Conservation (phyloP, 2,797 vertebrate species). For the Chelon auratus region DNA sequence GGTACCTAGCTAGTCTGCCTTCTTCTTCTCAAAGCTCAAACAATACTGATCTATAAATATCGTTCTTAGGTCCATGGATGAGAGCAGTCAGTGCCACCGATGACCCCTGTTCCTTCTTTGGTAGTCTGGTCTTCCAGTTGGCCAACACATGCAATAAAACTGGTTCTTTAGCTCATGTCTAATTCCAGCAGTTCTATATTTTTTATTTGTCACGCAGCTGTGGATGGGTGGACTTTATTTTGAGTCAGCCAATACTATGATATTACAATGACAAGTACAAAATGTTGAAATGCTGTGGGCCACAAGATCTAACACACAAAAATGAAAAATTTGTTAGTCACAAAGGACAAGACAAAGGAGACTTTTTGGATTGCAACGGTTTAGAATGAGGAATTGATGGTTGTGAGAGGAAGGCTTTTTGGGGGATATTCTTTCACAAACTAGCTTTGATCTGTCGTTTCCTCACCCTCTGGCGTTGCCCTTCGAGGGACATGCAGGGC, state of each 20-base stretch:
- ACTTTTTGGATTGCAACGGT: not conserved
- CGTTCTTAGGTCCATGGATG: constrained; percentile 41
- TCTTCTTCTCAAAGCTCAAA: constrained; percentile 18
- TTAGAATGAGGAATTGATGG: not conserved
- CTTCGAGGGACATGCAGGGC: constrained; percentile 7
- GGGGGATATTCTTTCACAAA: constrained; percentile 10
- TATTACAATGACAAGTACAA: too few species aligned
- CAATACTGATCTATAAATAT: constrained; percentile 56
- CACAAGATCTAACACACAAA: not conserved
- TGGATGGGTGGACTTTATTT: not conserved
- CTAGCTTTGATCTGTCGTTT: constrained; percentile 15
- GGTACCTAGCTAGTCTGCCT: constrained; percentile 10
- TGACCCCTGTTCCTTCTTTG: constrained; percentile 44
- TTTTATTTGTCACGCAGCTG: not conserved
- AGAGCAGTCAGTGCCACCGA: constrained; percentile 54
- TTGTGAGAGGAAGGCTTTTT: not conserved
- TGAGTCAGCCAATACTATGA: not conserved
- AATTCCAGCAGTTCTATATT: not conserved
- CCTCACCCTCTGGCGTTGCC: constrained; percentile 22
- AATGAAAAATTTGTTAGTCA: constrained; percentile 29
- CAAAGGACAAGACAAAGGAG: too few species aligned
- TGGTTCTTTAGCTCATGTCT: not conserved
- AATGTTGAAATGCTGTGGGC: constrained; percentile 6
- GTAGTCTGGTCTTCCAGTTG: constrained; percentile 22
- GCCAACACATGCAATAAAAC: constrained; percentile 7